Base-by-base conservation (phyloP, 2,888 invertebrate genomes). In the Drosophila neonasuta region DNA sequence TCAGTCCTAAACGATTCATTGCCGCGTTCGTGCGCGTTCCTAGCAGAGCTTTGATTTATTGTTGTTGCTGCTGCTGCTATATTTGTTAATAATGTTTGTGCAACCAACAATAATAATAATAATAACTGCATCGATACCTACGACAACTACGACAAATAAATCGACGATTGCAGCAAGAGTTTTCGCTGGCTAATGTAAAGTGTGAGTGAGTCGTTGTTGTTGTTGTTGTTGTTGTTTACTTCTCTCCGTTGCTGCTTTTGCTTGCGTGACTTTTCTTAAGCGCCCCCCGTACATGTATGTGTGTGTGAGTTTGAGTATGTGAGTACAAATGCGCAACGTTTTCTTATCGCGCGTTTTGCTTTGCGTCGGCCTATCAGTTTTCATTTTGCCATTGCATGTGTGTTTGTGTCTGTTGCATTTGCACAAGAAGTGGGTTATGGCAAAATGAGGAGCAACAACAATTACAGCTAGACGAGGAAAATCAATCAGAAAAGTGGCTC, bases 391-490 rank as follows among this genome's bases (percentile, higher is more conserved):
- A 34, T 41, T 57, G 48, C 15, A 56, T 45, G 55, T 56, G 48
- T 58, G 51, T 63, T 55, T 58, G 45, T 56, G 49, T 66, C 61
- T 71, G 51, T 64, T 71, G 79, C 79, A 78, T 78, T 78, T 74
- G 68, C 76, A 75, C 76, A 75, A 79, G 76, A 80, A 80, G 83
- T 81, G 73, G 81, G 84, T 84, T 81, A 81, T 81, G 84, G 79
- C 79, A 79, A 84, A 79, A 70, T 68, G 65, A 78, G 68, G 67
- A 77, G 61, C 60, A 74, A 32, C 20, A 54, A 55, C 34, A 60
- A 54, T 13, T 60, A 58, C 44, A 61, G 39, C 34, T 68, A 41
- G 55, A 62, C 46, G 58, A 61, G 45, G 67, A 74, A 76, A 76
- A 72, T 72, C 75, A 76, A 76, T 76, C 75, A 76, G 55, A 52